These are phyloP conservation scores for Parochlus steinenii DNA, from an alignment of 2,888 invertebrate species.

Conservation along the genomic window DNA sequence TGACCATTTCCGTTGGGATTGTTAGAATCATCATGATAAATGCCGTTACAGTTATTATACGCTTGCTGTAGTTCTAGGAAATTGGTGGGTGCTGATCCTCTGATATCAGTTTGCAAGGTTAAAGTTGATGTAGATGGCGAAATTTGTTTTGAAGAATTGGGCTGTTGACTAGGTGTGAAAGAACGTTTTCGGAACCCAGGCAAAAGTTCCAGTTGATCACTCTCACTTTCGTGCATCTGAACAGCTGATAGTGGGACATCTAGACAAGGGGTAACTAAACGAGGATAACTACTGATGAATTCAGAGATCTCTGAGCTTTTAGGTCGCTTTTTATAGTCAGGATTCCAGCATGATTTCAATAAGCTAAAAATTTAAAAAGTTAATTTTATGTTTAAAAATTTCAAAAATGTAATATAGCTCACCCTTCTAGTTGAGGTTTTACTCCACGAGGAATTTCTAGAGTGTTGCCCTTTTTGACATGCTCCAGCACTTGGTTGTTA, in stretches of 20 bases:
- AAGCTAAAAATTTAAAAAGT: constrained; percentile 31
- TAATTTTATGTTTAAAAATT: background rate
- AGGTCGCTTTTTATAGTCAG: constrained; percentile 51
- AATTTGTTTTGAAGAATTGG: too few species aligned
- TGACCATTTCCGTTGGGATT: constrained; percentile 4
- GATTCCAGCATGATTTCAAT: constrained; percentile 65
- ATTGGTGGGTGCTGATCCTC: too few species aligned
- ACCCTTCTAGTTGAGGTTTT: constrained; percentile 67
- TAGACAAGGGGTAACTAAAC: constrained; percentile 59
- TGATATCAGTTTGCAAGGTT: constrained; percentile 12
- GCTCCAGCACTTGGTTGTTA: constrained; percentile 68
- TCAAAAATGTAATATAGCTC: too few species aligned
- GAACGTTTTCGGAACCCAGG: too few species aligned
- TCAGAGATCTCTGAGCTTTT: constrained; percentile 65
- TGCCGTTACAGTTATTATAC: constrained; percentile 1
- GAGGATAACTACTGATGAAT: constrained; percentile 58
- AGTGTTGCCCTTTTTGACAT: constrained; percentile 60
- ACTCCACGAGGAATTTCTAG: constrained; percentile 59
- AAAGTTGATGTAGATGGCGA: constrained; percentile 6
- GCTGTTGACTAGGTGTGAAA: too few species aligned
- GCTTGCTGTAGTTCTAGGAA: constrained; percentile 4
- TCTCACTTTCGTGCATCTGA: constrained; percentile 14
- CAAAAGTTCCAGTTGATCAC: constrained; percentile 1
- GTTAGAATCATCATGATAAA: background rate
- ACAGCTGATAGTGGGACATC: constrained; percentile 40